These are phyloP conservation scores for Sebastes trivittatus DNA, from an alignment of 2,797 vertebrate species.

Conservation along the genomic window DNA sequence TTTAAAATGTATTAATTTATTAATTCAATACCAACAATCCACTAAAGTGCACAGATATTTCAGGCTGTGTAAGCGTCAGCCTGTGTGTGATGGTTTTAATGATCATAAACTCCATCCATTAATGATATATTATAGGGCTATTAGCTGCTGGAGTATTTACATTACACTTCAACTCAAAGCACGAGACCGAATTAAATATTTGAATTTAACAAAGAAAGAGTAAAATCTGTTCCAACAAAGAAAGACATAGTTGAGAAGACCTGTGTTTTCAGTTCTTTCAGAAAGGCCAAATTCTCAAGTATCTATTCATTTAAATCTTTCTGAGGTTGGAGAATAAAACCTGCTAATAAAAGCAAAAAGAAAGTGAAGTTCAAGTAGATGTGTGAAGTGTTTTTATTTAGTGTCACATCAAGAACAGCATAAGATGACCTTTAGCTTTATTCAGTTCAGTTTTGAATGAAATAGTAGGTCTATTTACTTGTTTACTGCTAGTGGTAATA, in stretches of 20 bases:
- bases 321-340: not conserved
- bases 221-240: not conserved
- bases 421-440: not conserved
- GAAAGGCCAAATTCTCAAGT: not conserved
- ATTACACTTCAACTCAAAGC: not conserved
- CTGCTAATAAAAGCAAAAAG: not conserved
- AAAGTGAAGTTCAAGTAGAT: slow-evolving; percentile 8
- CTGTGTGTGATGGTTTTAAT: not conserved
- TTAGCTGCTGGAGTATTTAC: not conserved
- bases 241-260: not conserved
- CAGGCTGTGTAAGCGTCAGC: not conserved
- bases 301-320: not conserved
- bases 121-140: not conserved
- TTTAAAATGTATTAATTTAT: too few species aligned
- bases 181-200: not conserved
- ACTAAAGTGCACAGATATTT: not conserved
- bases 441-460: not conserved
- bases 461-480: not conserved
- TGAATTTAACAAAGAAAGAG: not conserved
- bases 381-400: slow-evolving; percentile 14
- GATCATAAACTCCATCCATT: not conserved
- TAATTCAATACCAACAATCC: not conserved
- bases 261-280: not conserved
- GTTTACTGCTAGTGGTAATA: not conserved
- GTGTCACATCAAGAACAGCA: not conserved